Evolutionary conservation across 1,140 invertebrate genomes (phyloP).

Genomic region (Zaprionus lachaisei): DNA sequence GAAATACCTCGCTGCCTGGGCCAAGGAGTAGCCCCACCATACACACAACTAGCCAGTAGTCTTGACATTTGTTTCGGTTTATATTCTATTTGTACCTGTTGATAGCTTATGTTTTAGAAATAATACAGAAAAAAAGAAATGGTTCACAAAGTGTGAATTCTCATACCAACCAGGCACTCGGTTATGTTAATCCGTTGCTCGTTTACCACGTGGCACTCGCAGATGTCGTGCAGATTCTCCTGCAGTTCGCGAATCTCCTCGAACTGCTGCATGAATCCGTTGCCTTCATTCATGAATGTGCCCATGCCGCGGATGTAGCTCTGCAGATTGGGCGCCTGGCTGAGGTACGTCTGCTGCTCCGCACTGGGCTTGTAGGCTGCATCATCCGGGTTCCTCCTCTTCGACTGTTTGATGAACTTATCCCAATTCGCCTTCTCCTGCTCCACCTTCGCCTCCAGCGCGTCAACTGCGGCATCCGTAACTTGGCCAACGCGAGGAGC

Average conservation of each 20-base stretch:
- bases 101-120: constrained; percentile 1
- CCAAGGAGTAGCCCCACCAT: constrained; percentile 64
- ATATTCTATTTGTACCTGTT: constrained; percentile 25
- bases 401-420: constrained; percentile 9
- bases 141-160: neutral
- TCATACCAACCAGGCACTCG: constrained; percentile 26
- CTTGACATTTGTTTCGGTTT: constrained; percentile 1
- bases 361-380: constrained; percentile 31
- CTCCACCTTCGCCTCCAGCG: constrained; percentile 1
- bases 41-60: neutral
- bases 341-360: constrained; percentile 52
- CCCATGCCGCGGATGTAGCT: constrained; percentile 51
- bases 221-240: constrained; percentile 26
- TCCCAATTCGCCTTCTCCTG: constrained; percentile 32
- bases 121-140: neutral
- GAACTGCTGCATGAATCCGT: constrained; percentile 34
- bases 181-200: neutral
- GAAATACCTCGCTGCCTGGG: constrained; percentile 89
- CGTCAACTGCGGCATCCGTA: constrained; percentile 3
- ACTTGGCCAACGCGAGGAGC: neutral
- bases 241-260: constrained; percentile 36
- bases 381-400: neutral
- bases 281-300: constrained; percentile 45
- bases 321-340: constrained; percentile 54
- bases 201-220: neutral